These are phyloP conservation scores for Drosophila biarmipes DNA, from an alignment of 1,140 invertebrate genomes.

Conservation along the genomic window DNA sequence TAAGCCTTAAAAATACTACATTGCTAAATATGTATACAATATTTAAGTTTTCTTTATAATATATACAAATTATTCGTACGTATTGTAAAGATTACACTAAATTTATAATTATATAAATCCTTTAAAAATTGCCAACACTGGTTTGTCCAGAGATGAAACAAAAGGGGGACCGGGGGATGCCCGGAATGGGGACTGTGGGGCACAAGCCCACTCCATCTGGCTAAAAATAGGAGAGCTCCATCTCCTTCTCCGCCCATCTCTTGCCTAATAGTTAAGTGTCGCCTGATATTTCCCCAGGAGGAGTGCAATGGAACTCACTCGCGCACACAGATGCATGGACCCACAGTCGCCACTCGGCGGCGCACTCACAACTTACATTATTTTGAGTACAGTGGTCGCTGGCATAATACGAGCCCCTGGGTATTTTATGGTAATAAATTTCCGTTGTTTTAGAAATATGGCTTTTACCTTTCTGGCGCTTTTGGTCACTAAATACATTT, in stretches of 20 bases:
- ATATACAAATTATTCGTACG: too few species aligned
- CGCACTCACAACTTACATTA: constrained; percentile 1
- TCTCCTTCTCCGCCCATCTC: constrained; percentile 21
- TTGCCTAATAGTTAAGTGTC: constrained; percentile 64
- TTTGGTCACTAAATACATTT: constrained; percentile 18
- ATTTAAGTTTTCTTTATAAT: too few species aligned
- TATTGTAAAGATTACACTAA: too few species aligned
- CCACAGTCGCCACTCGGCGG: constrained; percentile 2
- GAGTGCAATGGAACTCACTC: constrained; percentile 37
- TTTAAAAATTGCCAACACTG: constrained; percentile 11
- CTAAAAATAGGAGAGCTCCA: constrained; percentile 60
- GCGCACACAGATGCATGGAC: constrained; percentile 9
- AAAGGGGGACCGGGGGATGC: constrained; percentile 10
- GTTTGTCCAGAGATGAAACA: background rate
- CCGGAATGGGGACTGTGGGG: constrained; percentile 39
- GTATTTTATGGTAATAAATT: constrained; percentile 16
- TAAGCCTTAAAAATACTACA: too few species aligned
- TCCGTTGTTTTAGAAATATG: constrained; percentile 1
- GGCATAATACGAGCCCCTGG: constrained; percentile 2
- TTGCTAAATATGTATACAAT: too few species aligned
- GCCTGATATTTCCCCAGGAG: constrained; percentile 37
- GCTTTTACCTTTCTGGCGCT: constrained; percentile 9
- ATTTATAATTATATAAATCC: too few species aligned
- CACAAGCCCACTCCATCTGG: constrained; percentile 55
- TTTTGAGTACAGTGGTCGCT: constrained; percentile 28